Percentiles rank a stretch among this genome's conserved stretches.
Conservation (phyloP, 2,113 vertebrate species). For the Cyprinodon variegatus region DNA sequence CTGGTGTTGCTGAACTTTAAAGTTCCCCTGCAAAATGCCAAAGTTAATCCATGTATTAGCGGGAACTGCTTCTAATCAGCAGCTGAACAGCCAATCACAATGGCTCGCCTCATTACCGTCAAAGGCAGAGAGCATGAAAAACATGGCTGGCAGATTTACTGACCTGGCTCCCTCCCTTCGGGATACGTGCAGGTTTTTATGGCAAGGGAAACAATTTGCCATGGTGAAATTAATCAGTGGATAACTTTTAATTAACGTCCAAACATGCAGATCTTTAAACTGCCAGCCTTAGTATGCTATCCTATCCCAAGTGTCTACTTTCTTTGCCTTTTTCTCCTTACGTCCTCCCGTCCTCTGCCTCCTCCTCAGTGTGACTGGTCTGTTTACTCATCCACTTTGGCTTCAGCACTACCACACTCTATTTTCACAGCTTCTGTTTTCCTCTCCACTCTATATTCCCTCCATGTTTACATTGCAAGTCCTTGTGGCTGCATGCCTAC, state of each 20-base stretch:
- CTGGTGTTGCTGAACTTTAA: constrained; percentile 27
- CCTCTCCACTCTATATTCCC: constrained; percentile 61
- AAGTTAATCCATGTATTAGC: constrained; percentile 65
- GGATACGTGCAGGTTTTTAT: constrained; percentile 64
- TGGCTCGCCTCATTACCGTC: constrained; percentile 69
- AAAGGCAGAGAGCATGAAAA: constrained; percentile 66
- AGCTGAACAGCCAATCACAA: constrained; percentile 67
- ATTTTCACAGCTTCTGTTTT: constrained; percentile 43
- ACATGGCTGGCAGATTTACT: constrained; percentile 73
- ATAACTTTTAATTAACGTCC: constrained; percentile 76
- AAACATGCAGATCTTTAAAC: constrained; percentile 56
- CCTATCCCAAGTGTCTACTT: constrained; percentile 15
- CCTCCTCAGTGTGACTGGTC: constrained; percentile 23
- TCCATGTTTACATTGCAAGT: constrained; percentile 62
- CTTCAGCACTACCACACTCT: constrained; percentile 38
- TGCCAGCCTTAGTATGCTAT: constrained; percentile 33
- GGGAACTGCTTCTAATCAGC: constrained; percentile 71
- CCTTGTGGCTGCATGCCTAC: constrained; percentile 35
- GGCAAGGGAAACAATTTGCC: constrained; percentile 75
- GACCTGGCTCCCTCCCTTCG: constrained; percentile 45
- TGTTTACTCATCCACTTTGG: constrained; percentile 47
- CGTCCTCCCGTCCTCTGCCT: constrained; percentile 23
- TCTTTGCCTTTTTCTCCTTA: constrained; percentile 29
- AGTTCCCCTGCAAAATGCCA: constrained; percentile 52
- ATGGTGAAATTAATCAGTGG: constrained; percentile 68